Percentiles rank a stretch among this genome's conserved stretches.
These are phyloP conservation scores for Parochlus steinenii DNA, from an alignment of 2,888 invertebrate species.

Conservation along the genomic window DNA sequence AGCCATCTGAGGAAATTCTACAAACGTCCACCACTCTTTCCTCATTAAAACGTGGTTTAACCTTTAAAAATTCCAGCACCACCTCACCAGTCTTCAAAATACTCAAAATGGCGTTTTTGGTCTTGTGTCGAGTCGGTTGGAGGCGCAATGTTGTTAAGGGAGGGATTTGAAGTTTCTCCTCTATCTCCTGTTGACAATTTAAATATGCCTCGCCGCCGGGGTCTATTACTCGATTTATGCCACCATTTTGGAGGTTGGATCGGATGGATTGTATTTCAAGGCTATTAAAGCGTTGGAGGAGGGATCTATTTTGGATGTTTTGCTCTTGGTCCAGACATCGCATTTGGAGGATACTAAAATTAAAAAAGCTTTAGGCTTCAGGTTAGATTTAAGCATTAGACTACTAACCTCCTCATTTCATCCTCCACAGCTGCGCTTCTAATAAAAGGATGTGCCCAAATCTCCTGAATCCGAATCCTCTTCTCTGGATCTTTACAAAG, in stretches of 20 bases:
- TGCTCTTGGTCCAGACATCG: neutral
- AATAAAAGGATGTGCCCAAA: constrained; percentile 63
- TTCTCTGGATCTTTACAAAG: constrained; percentile 78
- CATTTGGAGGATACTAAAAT: too few species aligned
- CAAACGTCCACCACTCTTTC: constrained; percentile 71
- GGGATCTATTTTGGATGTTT: neutral
- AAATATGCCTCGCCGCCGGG: constrained; percentile 1
- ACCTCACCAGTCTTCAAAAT: constrained; percentile 63
- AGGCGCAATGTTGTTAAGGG: constrained; percentile 62
- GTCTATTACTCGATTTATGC: neutral
- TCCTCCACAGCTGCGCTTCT: constrained; percentile 26
- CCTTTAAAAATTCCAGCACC: constrained; percentile 76
- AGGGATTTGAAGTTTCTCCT: constrained; percentile 35
- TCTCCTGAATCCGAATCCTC: constrained; percentile 55
- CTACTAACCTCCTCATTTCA: too few species aligned
- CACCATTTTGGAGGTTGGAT: too few species aligned
- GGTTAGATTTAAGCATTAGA: too few species aligned
- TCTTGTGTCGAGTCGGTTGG: constrained; percentile 64
- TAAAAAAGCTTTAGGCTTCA: too few species aligned
- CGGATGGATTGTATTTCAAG: neutral
- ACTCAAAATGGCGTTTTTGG: constrained; percentile 71
- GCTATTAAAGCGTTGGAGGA: neutral
- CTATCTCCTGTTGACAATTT: constrained; percentile 9
- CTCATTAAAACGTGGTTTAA: constrained; percentile 35
- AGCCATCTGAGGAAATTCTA: constrained; percentile 74